Conservation (phyloP, 2,797 vertebrate genomes). For the Champsocephalus gunnari region DNA sequence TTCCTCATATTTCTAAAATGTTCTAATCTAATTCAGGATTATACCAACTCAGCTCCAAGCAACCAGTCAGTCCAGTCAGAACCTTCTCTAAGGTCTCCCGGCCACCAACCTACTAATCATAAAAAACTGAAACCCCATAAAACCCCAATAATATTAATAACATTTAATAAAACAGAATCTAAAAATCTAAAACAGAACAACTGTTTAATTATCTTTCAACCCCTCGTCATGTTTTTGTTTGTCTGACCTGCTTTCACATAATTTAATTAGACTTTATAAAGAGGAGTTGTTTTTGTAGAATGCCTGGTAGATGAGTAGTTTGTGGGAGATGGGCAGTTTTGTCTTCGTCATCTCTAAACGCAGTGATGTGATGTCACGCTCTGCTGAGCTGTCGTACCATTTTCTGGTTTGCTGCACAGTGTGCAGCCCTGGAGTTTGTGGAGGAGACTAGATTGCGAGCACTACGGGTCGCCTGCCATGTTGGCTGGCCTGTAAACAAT, state of each 20-base stretch:
- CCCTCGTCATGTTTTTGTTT: not conserved
- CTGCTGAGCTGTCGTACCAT: constrained; percentile 63
- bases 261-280: constrained; percentile 37
- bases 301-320: constrained; percentile 40
- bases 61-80: too few relatives aligned
- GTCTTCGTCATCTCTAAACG: constrained; percentile 63
- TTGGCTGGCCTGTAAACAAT: constrained; percentile 31
- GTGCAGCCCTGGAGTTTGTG: constrained; percentile 50
- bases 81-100: too few relatives aligned
- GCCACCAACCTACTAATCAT: too few relatives aligned
- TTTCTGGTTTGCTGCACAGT: constrained; percentile 66
- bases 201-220: constrained; percentile 12
- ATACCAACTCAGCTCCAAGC: too few relatives aligned
- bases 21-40: too few relatives aligned
- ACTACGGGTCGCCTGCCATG: constrained; percentile 12
- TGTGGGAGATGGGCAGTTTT: constrained; percentile 48
- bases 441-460: constrained; percentile 36
- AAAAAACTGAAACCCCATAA: too few relatives aligned
- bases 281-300: constrained; percentile 23
- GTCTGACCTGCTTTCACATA: constrained; percentile 13
- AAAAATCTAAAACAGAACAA: constrained; percentile 11
- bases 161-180: too few relatives aligned
- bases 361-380: constrained; percentile 62
- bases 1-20: too few relatives aligned
- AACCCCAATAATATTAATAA: too few relatives aligned